Base-by-base conservation (phyloP, 2,888 invertebrate species). In the Caenorhabditis japonica region DNA sequence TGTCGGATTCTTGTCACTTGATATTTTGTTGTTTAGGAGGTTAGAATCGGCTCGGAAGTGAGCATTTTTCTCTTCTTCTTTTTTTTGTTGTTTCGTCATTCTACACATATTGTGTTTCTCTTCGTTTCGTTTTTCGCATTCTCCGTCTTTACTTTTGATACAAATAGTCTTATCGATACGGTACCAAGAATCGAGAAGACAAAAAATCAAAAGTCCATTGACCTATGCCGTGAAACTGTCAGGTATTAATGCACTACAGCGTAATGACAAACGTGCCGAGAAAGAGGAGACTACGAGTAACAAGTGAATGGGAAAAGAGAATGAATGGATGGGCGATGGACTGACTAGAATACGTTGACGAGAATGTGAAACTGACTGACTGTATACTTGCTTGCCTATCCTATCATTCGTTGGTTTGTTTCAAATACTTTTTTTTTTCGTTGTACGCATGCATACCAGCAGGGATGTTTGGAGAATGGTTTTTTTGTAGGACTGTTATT, bases 1-100 rank as follows among this genome's bases (percentile, higher is more conserved):
- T 56, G 56, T 66, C 66, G 49, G 64, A 64, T 34, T 58, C 66
- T 66, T 66, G 66, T 66, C 56, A 66, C 64, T 64, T 49, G 64
- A 64, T 64, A 64, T 64, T 64, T 36, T 66, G 66, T 56, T 66
- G 56, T 66, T 49, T 66, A 51, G 43, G 34, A 66, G 43, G 13
- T n/a, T n/a, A n/a, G n/a, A n/a, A n/a, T n/a, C n/a, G n/a, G n/a
- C 23, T 66, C 56, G 66, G 56, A 66, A 56, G 47, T 56, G 36
- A 38, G 23, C 17, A 4, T 17, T 49, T 56, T 56, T 49, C 46
- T 21, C 34, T 27, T n/a, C 43, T 36, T 19, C 39, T 43, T 49
- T 17, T 21, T 17, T 62, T 47, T 55, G 53, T 56, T 49, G 38
- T 43, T 47, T 21, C 39, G 33, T 34, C 51, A 46, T 58, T 36